phyloP scores from a whole-genome alignment of 1,140 invertebrate genomes.

The Scaptomyza hsui region DNA sequence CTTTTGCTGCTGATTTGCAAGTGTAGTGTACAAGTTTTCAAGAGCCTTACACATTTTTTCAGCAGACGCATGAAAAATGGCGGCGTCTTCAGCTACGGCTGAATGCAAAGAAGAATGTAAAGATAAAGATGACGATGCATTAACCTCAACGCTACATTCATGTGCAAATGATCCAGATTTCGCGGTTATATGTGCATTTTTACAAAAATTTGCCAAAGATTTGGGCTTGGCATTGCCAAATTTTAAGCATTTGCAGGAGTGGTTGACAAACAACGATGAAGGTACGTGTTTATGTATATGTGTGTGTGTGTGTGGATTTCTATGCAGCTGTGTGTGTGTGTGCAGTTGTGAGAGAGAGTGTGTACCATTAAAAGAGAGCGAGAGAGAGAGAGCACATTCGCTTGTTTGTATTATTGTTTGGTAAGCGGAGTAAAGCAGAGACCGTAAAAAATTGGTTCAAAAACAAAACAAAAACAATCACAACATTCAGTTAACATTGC shows the following conservation, averaged over 20 bases:
- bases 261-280: conserved; percentile 94
- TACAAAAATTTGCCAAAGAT: conserved; percentile 93
- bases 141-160: conserved; percentile 84
- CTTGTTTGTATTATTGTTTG: conserved; percentile 62
- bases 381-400: conserved; percentile 9
- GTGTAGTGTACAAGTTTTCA: conserved; percentile 58
- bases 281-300: conserved; percentile 86
- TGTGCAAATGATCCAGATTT: conserved; percentile 98
- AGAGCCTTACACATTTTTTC: conserved; percentile 63
- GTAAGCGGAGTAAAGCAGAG: conserved; percentile 44
- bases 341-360: conserved; percentile 11
- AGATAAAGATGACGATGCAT: conserved; percentile 75
- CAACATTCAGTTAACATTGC: conserved; percentile 81
- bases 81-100: conserved; percentile 67
- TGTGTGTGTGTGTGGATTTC: conserved; percentile 12
- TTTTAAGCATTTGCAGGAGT: conserved; percentile 92
- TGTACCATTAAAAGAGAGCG: not conserved
- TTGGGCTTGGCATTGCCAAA: conserved; percentile 91
- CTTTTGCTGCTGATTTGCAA: conserved; percentile 40
- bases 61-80: conserved; percentile 78
- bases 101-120: conserved; percentile 69
- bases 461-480: conserved; percentile 76
- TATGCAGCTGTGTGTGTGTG: conserved; percentile 34
- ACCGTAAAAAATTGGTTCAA: conserved; percentile 47
- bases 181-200: conserved; percentile 96